Percentiles rank a stretch among this genome's conserved stretches.
Conservation (phyloP, 2,797 vertebrate genomes). For the Rhinichthys osculus region DNA sequence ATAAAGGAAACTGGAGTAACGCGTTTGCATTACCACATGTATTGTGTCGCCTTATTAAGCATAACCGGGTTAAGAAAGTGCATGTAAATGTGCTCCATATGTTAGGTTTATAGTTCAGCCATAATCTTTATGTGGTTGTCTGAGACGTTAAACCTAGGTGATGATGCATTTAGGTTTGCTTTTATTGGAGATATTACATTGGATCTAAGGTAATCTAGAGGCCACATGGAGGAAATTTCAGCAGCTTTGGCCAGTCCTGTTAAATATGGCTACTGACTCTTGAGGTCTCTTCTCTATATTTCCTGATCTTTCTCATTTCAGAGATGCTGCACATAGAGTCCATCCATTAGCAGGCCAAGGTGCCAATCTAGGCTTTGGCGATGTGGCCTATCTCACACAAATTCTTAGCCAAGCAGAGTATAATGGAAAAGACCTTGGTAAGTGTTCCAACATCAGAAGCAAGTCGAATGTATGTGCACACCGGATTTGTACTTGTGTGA, state of each 20-base stretch:
- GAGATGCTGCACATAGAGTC: conserved; percentile 96
- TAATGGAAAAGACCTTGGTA: conserved; percentile 93
- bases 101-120: background rate
- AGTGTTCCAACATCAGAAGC: conserved; percentile 59
- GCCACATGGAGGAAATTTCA: background rate
- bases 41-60: background rate
- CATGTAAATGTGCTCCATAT: background rate
- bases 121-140: conserved; percentile 12
- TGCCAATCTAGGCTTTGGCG: conserved; percentile 96
- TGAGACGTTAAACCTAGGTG: background rate
- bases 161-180: conserved; percentile 11
- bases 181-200: background rate
- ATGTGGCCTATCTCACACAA: conserved; percentile 87
- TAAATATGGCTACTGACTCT: background rate
- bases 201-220: background rate
- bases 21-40: background rate
- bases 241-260: background rate
- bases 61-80: background rate
- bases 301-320: conserved; percentile 69
- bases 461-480: background rate
- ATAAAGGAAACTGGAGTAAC: background rate
- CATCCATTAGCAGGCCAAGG: conserved; percentile 98
- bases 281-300: conserved; percentile 20
- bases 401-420: conserved; percentile 92
- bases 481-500: background rate